phyloP scores from a whole-genome alignment of 1,140 invertebrate genomes.

The Drosophila virilis region DNA sequence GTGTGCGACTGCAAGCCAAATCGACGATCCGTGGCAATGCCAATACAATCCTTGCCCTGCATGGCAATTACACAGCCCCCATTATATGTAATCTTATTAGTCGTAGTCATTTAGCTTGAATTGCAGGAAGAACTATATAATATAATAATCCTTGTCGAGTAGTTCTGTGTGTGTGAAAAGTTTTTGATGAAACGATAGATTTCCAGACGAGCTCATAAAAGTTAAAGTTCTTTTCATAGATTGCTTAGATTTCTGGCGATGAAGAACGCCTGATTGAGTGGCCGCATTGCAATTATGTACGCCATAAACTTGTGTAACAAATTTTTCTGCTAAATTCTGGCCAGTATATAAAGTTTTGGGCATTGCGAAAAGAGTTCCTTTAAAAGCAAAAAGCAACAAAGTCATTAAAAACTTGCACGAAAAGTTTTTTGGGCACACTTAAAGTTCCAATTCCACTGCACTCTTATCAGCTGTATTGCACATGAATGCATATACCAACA shows the following conservation, averaged over 20 bases:
- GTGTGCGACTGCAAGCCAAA: conserved; percentile 35
- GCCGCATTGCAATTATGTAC: background rate
- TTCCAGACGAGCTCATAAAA: background rate
- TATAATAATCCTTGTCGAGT: background rate
- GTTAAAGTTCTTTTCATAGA: background rate
- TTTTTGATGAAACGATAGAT: background rate
- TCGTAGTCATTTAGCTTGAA: conserved; percentile 87
- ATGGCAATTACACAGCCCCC: conserved; percentile 98
- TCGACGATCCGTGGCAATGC: conserved; percentile 88
- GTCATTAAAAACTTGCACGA: conserved; percentile 41
- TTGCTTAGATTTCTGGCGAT: background rate
- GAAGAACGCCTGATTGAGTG: background rate
- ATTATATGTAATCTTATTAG: conserved; percentile 94
- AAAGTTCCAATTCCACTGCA: conserved; percentile 12
- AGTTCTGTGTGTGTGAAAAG: background rate
- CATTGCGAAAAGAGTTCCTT: background rate
- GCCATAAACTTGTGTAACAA: conserved; percentile 13
- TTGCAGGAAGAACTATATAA: background rate
- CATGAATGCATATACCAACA: conserved; percentile 56
- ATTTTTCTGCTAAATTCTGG: conserved; percentile 3
- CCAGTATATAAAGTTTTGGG: conserved; percentile 25
- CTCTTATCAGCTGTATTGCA: conserved; percentile 53
- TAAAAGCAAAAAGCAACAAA: conserved; percentile 16
- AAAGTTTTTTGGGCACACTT: conserved; percentile 15
- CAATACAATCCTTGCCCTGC: conserved; percentile 98